Percentiles rank a stretch among this genome's conserved stretches.
Evolutionary conservation across 2,797 vertebrate species (phyloP).

Genomic region (Pseudochirops cupreus): DNA sequence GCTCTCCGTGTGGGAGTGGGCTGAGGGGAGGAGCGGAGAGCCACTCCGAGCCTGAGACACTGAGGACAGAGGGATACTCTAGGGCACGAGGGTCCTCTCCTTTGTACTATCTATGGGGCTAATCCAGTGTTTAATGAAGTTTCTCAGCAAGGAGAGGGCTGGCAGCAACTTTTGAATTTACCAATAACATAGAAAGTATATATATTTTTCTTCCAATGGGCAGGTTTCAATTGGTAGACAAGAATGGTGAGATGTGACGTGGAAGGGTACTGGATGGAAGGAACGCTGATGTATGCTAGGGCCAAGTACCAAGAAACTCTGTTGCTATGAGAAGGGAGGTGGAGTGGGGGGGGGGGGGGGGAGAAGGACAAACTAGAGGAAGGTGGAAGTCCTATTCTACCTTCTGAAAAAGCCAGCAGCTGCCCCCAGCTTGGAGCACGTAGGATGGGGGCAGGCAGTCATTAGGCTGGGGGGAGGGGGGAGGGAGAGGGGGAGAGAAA

Average conservation of each 20-base stretch:
- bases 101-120: background rate
- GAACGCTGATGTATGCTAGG: slow-evolving; percentile 87
- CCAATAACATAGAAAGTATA: slow-evolving; percentile 86
- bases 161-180: slow-evolving; percentile 83
- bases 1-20: background rate
- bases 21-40: background rate
- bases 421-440: background rate
- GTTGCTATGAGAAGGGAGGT: slow-evolving; percentile 81
- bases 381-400: background rate
- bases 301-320: slow-evolving; percentile 84
- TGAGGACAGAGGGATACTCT: background rate
- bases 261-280: slow-evolving; percentile 88
- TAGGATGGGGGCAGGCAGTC: background rate
- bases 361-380: slow-evolving; percentile 54
- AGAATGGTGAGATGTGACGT: slow-evolving; percentile 97
- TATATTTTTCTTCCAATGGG: slow-evolving; percentile 86
- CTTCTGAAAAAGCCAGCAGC: background rate
- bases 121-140: slow-evolving; percentile 49
- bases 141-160: slow-evolving; percentile 66
- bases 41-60: no score
- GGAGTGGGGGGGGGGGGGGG: slow-evolving; percentile 50
- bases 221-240: slow-evolving; percentile 91
- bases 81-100: background rate
- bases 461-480: slow-evolving; percentile 40
- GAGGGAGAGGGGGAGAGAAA: background rate